Base-by-base conservation (phyloP, 2,888 invertebrate species). In the Muschampia plurimacula region DNA sequence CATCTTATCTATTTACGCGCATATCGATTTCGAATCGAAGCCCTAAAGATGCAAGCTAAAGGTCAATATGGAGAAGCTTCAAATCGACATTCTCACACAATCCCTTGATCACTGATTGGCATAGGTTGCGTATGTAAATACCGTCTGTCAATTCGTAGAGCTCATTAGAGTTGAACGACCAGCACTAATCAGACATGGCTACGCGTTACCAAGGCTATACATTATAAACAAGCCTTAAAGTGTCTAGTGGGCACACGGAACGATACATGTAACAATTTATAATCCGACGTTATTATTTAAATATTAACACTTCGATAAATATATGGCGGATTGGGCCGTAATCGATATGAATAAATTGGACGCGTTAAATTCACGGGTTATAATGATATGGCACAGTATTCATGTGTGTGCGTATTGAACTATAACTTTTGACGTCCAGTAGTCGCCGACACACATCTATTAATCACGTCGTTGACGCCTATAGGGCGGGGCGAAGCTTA, bases 401-500 rank as follows among this genome's bases (percentile, higher is more conserved):
- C 22, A 62, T 41, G 52, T 62, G 67, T 72, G 72, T 62, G 22
- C 64, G 74, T 57, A 57, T 62, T 59, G 73, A 67, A 75, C 73
- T 73, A 80, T 78, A 65, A 49, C 28, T 52, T 64, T 72, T 60
- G 65, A 82, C 81, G 84, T 82, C 84, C 91, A 89, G 91, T 92
- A 93, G 92, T 90, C 88, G 86, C 82, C 79, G 85, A 66, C 39
- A 28, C 63, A 64, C 49, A 79, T 86, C 85, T 91, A 93, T 93
- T 92, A 92, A 93, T 93, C 89, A 91, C 83, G 78, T 77, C 83
- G 92, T 89, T 84, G 89, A 92, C 93, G 93, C 94, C 94, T 92
- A 89, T 84, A 80, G 86, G 93, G 94, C 93, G 94, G 83, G 85
- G 93, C 89, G 76, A 83, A 74, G 79, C 88, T 92, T 93, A 93